phyloP scores from a whole-genome alignment of 2,888 invertebrate genomes.

The Drosophila fulvimacula region DNA sequence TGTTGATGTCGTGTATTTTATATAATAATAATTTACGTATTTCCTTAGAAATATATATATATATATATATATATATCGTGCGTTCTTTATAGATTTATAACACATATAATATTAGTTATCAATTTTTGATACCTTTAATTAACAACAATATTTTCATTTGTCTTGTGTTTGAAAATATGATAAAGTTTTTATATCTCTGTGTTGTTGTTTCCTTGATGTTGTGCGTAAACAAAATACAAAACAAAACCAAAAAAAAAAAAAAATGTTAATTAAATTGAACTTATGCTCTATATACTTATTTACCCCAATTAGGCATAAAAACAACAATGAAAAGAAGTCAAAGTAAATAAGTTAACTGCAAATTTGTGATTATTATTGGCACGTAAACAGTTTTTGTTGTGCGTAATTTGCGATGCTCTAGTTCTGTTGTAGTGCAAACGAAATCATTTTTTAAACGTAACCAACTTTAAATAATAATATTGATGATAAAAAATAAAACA shows the following conservation, averaged over 20 bases:
- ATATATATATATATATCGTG: constrained; percentile 25
- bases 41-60: no score
- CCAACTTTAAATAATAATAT: constrained; percentile 19
- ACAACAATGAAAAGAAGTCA: constrained; percentile 8
- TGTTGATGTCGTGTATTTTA: constrained; percentile 46
- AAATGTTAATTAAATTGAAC: constrained; percentile 3
- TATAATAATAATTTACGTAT: constrained; percentile 20
- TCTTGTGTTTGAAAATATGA: constrained; percentile 35
- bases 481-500: constrained; percentile 6
- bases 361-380: constrained; percentile 57
- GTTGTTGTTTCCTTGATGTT: constrained; percentile 82
- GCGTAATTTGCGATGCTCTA: constrained; percentile 54
- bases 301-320: constrained; percentile 38
- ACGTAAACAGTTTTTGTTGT: constrained; percentile 67
- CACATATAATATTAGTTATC: constrained; percentile 24
- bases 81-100: constrained; percentile 16
- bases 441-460: constrained; percentile 29
- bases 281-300: constrained; percentile 54
- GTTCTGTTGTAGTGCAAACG: constrained; percentile 55
- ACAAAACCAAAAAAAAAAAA: constrained; percentile 20
- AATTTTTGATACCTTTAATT: constrained; percentile 33
- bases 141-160: constrained; percentile 33
- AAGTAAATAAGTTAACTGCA: constrained; percentile 27
- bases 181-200: constrained; percentile 74
- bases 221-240: constrained; percentile 65